phyloP scores from a whole-genome alignment of 2,797 vertebrate species.

The Myotis findleyi region DNA sequence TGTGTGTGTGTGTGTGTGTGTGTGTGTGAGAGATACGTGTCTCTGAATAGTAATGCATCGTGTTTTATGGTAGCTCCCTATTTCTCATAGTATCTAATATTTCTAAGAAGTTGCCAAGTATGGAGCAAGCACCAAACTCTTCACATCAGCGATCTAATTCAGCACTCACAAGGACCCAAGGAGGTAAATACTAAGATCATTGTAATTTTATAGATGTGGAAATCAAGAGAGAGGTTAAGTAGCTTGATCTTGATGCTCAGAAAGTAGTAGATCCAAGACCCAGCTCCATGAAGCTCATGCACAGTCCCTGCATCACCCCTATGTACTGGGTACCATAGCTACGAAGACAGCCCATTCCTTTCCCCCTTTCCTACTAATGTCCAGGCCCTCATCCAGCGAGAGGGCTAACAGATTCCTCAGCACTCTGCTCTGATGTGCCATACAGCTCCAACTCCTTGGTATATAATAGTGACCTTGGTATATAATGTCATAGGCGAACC shows the following conservation, averaged over 20 bases:
- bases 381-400: not conserved
- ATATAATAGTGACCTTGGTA: not conserved
- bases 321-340: not conserved
- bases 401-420: not conserved
- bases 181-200: not conserved
- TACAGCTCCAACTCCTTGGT: not conserved
- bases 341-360: not conserved
- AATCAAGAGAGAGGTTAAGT: not conserved
- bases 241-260: not conserved
- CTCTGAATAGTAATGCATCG: not conserved
- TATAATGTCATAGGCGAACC: no score
- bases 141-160: not conserved
- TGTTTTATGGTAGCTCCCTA: not conserved
- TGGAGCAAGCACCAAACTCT: not conserved
- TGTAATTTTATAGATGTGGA: slow-evolving; percentile 7
- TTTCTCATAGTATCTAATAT: not conserved
- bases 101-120: not conserved
- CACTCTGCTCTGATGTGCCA: not conserved
- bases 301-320: not conserved
- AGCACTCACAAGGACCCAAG: not conserved
- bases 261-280: not conserved
- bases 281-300: not conserved
- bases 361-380: not conserved
- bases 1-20: not conserved
- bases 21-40: not conserved